These are phyloP conservation scores for Drosophila peninsularis DNA, from an alignment of 2,888 invertebrate species.

Conservation along the genomic window DNA sequence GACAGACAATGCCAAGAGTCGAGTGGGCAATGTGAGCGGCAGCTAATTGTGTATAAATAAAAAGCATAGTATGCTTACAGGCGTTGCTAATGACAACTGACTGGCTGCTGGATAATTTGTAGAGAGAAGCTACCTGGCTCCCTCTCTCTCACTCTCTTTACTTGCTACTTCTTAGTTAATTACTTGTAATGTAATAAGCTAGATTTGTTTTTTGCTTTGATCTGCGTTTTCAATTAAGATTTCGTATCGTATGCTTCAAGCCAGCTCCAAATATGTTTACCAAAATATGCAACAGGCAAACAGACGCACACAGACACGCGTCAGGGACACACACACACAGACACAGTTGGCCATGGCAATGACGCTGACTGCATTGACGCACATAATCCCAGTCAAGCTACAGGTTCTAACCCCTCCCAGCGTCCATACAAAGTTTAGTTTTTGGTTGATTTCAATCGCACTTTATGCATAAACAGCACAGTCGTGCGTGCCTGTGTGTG, in stretches of 20 bases:
- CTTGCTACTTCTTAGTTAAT: constrained; percentile 42
- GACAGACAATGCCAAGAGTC: background rate
- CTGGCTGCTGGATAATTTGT: constrained; percentile 28
- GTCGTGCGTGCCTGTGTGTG: background rate
- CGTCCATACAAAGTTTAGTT: background rate
- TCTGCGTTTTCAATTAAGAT: constrained; percentile 37
- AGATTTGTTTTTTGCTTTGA: constrained; percentile 24
- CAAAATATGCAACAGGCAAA: constrained; percentile 57
- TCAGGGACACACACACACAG: background rate
- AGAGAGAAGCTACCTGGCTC: background rate
- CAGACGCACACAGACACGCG: background rate
- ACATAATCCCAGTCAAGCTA: constrained; percentile 48
- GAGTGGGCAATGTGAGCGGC: background rate
- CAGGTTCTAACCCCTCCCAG: constrained; percentile 34
- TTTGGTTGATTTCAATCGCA: constrained; percentile 65
- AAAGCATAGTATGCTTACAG: constrained; percentile 35
- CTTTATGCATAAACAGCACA: constrained; percentile 60
- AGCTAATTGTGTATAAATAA: constrained; percentile 15
- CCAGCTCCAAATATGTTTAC: constrained; percentile 14
- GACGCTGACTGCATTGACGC: constrained; percentile 53
- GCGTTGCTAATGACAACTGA: constrained; percentile 37
- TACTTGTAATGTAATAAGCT: constrained; percentile 62
- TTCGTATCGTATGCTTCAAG: constrained; percentile 7
- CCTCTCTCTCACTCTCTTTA: background rate
- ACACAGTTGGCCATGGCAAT: constrained; percentile 47